Percentiles rank a stretch among this genome's conserved stretches.
Evolutionary conservation across 2,113 vertebrate genomes (phyloP).

Genomic region (Progne subis): DNA sequence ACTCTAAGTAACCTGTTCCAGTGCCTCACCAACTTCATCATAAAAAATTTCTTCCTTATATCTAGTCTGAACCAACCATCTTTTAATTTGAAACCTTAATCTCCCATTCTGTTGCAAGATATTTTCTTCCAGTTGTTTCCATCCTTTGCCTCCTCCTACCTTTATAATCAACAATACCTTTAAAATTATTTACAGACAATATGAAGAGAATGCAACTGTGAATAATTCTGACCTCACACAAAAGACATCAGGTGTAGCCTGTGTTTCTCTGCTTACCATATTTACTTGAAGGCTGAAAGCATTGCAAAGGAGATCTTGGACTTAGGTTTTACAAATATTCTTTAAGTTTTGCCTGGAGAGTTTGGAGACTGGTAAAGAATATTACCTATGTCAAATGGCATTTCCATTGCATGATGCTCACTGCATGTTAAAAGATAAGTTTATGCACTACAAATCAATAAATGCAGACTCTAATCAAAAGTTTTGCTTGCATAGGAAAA

Average conservation of each 20-base stretch:
- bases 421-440: slow-evolving; percentile 11
- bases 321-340: not conserved
- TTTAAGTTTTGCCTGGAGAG: slow-evolving; percentile 15
- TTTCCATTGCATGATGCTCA: slow-evolving; percentile 28
- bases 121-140: not conserved
- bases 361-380: not conserved
- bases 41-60: not conserved
- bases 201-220: not conserved
- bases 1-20: not conserved
- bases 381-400: not conserved
- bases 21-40: accelerated
- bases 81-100: not conserved
- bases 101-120: not conserved
- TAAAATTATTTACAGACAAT: not conserved
- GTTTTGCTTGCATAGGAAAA: slow-evolving; percentile 56
- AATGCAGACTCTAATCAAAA: slow-evolving; percentile 67
- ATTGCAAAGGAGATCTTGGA: not conserved
- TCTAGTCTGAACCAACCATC: not conserved
- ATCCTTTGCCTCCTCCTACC: not conserved
- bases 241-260: not conserved
- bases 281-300: not conserved
- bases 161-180: not conserved
- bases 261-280: not conserved
- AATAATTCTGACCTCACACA: not conserved
- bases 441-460: slow-evolving; percentile 55